Conservation (phyloP, 2,113 vertebrate species). For the Arothron firmamentum region DNA sequence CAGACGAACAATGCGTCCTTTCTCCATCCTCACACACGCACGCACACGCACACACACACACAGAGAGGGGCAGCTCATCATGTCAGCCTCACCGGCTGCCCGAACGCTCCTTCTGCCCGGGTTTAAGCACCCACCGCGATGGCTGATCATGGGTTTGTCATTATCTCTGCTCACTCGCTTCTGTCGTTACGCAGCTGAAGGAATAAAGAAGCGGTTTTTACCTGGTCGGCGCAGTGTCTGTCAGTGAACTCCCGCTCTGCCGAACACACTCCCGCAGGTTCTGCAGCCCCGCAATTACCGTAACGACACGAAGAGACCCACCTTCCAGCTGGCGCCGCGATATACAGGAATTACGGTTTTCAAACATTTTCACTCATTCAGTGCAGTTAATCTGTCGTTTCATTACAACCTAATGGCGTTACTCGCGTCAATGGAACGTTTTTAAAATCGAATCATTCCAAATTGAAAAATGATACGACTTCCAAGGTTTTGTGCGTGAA, state of each 20-base stretch:
- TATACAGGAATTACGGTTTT: background rate
- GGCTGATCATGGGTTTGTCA: background rate
- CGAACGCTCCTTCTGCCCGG: conserved; percentile 11
- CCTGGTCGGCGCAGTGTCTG: conserved; percentile 72
- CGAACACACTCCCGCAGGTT: conserved; percentile 27
- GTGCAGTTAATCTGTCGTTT: too few species aligned
- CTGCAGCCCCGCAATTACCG: conserved; percentile 62
- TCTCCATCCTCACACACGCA: conserved; percentile 33
- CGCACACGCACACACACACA: background rate
- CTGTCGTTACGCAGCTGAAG: background rate
- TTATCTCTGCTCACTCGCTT: background rate
- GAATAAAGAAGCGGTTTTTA: conserved; percentile 47
- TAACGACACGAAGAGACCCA: conserved; percentile 47
- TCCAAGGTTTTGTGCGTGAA: too few species aligned
- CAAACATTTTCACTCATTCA: too few species aligned
- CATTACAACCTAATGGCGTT: too few species aligned
- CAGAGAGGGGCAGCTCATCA: conserved; percentile 42
- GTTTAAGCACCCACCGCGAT: background rate
- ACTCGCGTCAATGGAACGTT: too few species aligned
- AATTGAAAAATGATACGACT: too few species aligned
- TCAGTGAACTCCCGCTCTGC: conserved; percentile 62
- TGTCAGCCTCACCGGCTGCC: conserved; percentile 40
- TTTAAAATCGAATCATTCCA: too few species aligned
- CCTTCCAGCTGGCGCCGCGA: background rate
- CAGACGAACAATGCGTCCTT: conserved; percentile 67